Evolutionary conservation across 92 coral and sea anemone species (phyloP).

Genomic region (Siderastrea radians): DNA sequence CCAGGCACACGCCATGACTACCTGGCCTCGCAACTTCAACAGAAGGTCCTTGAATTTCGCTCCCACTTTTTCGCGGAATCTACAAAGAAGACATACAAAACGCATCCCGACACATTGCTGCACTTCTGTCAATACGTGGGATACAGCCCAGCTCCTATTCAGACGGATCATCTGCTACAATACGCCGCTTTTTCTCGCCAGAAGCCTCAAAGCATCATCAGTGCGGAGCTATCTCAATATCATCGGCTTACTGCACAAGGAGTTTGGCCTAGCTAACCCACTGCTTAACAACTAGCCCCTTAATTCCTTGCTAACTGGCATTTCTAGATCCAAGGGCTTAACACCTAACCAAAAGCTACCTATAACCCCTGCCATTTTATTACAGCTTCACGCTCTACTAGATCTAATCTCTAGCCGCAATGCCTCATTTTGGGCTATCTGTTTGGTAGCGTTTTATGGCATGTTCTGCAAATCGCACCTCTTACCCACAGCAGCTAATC

Average conservation of each 20-base stretch:
- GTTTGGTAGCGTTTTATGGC: no score
- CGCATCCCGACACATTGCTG: slow-evolving; percentile 39
- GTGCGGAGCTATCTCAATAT: slow-evolving; percentile 45
- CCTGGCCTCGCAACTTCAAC: slow-evolving; percentile 24
- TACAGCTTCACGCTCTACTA: background rate
- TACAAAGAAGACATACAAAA: background rate
- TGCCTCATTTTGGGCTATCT: background rate
- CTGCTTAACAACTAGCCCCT: no score
- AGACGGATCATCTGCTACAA: slow-evolving; percentile 9
- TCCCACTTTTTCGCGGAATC: slow-evolving; percentile 38
- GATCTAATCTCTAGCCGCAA: background rate
- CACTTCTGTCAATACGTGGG: slow-evolving; percentile 42
- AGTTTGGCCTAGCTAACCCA: no score
- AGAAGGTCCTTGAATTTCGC: slow-evolving; percentile 4
- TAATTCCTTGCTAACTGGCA: background rate
- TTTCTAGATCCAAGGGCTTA: background rate
- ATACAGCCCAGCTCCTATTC: slow-evolving; percentile 44
- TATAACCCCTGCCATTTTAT: background rate
- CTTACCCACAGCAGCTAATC: background rate
- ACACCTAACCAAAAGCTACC: no score
- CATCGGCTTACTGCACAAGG: slow-evolving; percentile 31
- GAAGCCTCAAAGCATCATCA: slow-evolving; percentile 32
- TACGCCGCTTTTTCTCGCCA: slow-evolving; percentile 45
- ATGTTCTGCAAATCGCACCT: background rate
- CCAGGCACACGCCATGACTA: slow-evolving; percentile 33